Evolutionary conservation across 92 coral and sea anemone genomes (phyloP), one percentile per base, ranked within the genome.

Genomic region (Paragorgia papillata): DNA sequence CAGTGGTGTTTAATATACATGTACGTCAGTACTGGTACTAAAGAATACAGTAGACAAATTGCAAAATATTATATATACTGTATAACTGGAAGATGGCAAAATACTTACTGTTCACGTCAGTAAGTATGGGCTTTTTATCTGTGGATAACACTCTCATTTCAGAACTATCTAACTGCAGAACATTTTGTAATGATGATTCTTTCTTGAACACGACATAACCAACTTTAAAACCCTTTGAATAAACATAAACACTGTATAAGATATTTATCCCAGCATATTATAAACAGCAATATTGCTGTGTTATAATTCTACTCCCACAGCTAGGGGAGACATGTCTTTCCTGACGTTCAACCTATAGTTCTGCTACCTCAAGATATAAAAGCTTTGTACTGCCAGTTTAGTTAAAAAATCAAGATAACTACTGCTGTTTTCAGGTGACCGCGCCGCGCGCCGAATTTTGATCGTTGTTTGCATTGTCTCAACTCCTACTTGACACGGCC

Each of bases 91-190:
- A 46, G 2, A 46, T 46, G 9, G 15, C 17, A 17, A 32, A 60
- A 19, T 20, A 51, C 98, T 75, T 87, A 94, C 98, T 94, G 82
- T 89, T 84, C 88, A 94, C 79, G 82, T 97, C 98, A 26, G 98
- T 85, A 12, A 20, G 63, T 21, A 89, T 57, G 35, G 89, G 80
- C n/a, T 74, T 56, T 22, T 87, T 69, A 9, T 87, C 83, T 29
- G 88, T 86, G 50, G 97, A 91, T 9, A 94, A 80, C 14, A 81
- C 66, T 65, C 83, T 82, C 0, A 85, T 76, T 83, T 86, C 69
- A 25, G 87, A 69, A 56, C 84, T 73, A 79, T 93, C 91, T 69
- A 94, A 74, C 71, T 82, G 66, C 76, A 94, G 54, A 49, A 97
- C 98, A 58, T 84, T 80, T 50, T 82, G 60, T 40, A 91, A 31